phyloP scores from a whole-genome alignment of 2,888 invertebrate genomes.

The Aradus depressus region DNA sequence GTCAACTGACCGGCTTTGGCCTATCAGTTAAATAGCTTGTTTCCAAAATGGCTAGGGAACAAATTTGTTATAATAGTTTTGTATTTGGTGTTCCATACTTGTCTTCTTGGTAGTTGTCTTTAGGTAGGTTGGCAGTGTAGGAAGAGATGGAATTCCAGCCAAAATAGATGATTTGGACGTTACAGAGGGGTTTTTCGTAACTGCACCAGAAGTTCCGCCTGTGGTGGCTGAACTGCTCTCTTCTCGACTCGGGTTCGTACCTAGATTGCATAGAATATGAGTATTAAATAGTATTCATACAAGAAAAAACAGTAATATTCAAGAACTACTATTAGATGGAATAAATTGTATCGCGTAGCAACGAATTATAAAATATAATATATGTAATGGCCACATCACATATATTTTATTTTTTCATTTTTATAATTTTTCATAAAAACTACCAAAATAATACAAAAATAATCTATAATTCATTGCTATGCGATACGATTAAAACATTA shows the following conservation, averaged over 20 bases:
- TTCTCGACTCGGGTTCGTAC: slow-evolving; percentile 20
- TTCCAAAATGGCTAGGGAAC: too few species aligned
- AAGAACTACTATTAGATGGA: not conserved
- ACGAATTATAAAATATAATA: too few species aligned
- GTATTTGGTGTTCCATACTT: too few species aligned
- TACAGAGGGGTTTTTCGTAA: slow-evolving; percentile 36
- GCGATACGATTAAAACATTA: too few species aligned
- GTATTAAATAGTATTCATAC: slow-evolving; percentile 10
- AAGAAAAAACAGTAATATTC: slow-evolving; percentile 5
- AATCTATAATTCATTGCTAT: not conserved
- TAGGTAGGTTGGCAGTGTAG: slow-evolving; percentile 37
- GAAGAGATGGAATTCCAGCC: slow-evolving; percentile 40
- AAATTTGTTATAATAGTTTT: too few species aligned
- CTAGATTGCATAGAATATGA: slow-evolving; percentile 5
- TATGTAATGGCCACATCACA: too few species aligned
- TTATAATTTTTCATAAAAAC: too few species aligned
- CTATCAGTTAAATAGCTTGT: too few species aligned
- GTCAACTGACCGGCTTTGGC: too few species aligned
- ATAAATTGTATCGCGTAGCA: too few species aligned
- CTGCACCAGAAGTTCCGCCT: slow-evolving; percentile 21
- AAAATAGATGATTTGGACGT: slow-evolving; percentile 35
- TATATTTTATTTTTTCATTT: too few species aligned
- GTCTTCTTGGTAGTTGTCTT: slow-evolving; percentile 56
- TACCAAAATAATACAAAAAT: not conserved
- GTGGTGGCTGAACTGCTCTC: slow-evolving; percentile 20